Evolutionary conservation across 2,113 vertebrate genomes (phyloP).

Genomic region (Atlantisia rogersi): DNA sequence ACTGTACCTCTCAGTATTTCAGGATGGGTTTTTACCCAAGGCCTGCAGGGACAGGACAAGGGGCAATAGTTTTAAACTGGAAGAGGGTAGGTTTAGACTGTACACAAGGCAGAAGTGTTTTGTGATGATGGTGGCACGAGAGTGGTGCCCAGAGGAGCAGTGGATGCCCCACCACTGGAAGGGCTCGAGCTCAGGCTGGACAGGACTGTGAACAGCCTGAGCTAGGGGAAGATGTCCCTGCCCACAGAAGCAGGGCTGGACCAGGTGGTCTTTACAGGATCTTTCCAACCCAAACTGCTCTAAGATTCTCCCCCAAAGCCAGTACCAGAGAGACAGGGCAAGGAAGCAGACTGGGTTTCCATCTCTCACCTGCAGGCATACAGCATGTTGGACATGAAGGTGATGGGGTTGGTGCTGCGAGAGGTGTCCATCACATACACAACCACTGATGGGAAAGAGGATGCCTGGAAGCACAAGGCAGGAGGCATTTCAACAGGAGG

Average conservation of each 20-base stretch:
- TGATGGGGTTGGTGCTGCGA: constrained; percentile 92
- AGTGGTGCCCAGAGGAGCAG: background rate
- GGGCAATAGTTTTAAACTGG: background rate
- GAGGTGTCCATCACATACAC: constrained; percentile 98
- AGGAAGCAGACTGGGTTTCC: background rate
- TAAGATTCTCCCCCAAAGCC: background rate
- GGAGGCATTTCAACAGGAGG: background rate
- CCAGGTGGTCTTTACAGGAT: background rate
- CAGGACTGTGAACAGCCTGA: background rate
- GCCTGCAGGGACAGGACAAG: background rate
- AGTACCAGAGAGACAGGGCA: background rate
- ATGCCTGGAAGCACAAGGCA: constrained; percentile 80
- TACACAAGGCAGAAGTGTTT: background rate
- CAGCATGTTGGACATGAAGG: constrained; percentile 99
- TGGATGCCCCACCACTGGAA: background rate
- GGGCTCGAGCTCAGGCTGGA: background rate
- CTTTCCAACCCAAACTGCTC: background rate
- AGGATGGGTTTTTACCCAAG: background rate
- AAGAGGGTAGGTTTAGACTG: background rate
- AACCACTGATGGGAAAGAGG: constrained; percentile 92
- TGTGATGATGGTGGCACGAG: accelerated
- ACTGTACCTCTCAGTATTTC: background rate
- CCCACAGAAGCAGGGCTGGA: accelerated
- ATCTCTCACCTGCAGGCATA: constrained; percentile 93
- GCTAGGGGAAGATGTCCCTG: background rate